phyloP scores from a whole-genome alignment of 2,797 vertebrate genomes.

The Calcarius lapponicus region DNA sequence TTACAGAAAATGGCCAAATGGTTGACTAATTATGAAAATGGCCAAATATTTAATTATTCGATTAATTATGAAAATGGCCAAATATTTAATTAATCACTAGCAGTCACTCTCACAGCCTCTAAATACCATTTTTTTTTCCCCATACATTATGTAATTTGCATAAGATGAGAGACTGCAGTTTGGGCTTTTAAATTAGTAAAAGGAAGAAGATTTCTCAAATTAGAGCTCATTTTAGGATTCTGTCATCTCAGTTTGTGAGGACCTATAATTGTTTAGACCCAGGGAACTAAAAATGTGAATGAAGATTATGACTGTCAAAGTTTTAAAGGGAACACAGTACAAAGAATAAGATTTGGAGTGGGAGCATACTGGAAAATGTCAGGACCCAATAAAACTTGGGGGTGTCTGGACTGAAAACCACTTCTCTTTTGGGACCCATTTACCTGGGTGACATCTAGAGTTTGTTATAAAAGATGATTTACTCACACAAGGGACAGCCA shows the following conservation, averaged over 20 bases:
- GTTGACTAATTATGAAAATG: not conserved
- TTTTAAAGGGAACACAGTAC: not conserved
- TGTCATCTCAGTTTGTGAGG: not conserved
- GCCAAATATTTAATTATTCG: not conserved
- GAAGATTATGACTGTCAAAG: not conserved
- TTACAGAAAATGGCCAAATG: not conserved
- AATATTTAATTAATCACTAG: not conserved
- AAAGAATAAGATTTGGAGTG: slow-evolving; percentile 1
- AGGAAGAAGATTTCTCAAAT: not conserved
- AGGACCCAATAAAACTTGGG: not conserved
- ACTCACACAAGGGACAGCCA: not conserved
- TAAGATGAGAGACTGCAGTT: not conserved
- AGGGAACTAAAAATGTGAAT: not conserved
- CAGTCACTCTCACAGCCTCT: not conserved
- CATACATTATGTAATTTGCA: not conserved
- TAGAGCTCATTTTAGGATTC: not conserved
- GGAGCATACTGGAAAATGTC: not conserved
- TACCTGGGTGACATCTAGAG: not conserved
- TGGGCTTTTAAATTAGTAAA: not conserved
- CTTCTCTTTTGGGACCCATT: not conserved
- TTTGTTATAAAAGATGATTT: slow-evolving; percentile 17
- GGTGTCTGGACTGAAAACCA: not conserved
- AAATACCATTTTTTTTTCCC: not conserved
- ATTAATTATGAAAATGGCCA: no score
- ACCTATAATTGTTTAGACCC: not conserved